phyloP scores from a whole-genome alignment of 2,797 vertebrate genomes.

The Natrix natrix region DNA sequence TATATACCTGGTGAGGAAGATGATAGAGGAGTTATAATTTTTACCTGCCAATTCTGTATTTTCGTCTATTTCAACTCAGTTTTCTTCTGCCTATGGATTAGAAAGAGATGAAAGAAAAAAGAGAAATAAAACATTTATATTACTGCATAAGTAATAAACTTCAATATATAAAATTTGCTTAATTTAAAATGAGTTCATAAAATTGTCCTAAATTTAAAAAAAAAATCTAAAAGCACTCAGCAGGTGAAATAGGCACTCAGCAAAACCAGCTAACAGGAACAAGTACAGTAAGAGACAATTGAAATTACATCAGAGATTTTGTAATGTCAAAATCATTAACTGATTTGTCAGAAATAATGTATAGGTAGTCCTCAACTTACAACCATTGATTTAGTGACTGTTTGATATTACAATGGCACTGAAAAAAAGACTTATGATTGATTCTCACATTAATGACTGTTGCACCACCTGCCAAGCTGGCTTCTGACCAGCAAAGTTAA shows the following conservation, averaged over 20 bases:
- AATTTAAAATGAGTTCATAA: neutral
- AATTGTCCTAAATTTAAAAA: neutral
- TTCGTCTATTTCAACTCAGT: constrained; percentile 5
- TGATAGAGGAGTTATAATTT: neutral
- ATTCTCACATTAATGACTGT: neutral
- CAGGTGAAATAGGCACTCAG: neutral
- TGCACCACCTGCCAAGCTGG: neutral
- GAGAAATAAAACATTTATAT: neutral
- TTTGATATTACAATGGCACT: neutral
- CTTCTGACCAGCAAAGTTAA: neutral
- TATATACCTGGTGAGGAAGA: neutral
- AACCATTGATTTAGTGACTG: neutral
- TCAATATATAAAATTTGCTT: neutral
- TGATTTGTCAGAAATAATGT: neutral
- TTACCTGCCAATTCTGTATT: constrained; percentile 7
- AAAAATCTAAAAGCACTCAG: neutral
- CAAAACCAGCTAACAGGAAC: neutral
- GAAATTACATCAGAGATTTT: neutral
- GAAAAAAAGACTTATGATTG: neutral
- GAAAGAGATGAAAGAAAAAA: neutral
- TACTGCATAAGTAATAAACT: neutral
- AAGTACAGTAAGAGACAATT: neutral
- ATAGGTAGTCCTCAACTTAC: neutral
- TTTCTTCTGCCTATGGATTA: neutral
- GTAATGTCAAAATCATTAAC: neutral